phyloP scores from a whole-genome alignment of 64 coral and sea anemone species.

The Trachythela sp. region DNA sequence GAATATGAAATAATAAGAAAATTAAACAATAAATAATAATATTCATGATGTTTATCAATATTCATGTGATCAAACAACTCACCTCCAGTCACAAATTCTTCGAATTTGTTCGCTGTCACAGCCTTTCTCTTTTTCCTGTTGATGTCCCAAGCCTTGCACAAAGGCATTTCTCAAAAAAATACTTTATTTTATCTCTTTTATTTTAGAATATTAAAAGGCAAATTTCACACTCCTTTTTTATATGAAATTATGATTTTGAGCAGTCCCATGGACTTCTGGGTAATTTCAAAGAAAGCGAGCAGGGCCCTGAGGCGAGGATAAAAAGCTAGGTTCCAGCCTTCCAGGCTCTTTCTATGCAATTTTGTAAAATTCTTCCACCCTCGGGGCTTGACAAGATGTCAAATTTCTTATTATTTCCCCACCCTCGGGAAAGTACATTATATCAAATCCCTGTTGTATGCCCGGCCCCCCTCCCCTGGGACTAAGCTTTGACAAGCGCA shows the following conservation, averaged over 20 bases:
- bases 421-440: neutral
- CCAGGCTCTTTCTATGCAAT: no score
- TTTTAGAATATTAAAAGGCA: neutral
- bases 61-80: neutral
- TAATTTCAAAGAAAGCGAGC: neutral
- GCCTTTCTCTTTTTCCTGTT: conserved; percentile 36
- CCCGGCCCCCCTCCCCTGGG: no score
- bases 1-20: no score
- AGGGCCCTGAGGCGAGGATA: no score
- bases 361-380: no score
- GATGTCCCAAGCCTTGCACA: conserved; percentile 45
- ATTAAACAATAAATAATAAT: no score
- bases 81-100: conserved; percentile 43
- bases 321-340: no score
- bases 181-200: no score
- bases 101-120: neutral
- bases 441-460: no score
- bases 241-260: neutral
- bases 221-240: neutral
- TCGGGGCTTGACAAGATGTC: neutral
- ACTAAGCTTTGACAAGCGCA: no score
- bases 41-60: no score
- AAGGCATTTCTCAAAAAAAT: conserved; percentile 29
- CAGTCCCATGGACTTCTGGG: neutral
- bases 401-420: neutral